phyloP scores from a whole-genome alignment of 2,113 vertebrate genomes.

The Abramis brama region DNA sequence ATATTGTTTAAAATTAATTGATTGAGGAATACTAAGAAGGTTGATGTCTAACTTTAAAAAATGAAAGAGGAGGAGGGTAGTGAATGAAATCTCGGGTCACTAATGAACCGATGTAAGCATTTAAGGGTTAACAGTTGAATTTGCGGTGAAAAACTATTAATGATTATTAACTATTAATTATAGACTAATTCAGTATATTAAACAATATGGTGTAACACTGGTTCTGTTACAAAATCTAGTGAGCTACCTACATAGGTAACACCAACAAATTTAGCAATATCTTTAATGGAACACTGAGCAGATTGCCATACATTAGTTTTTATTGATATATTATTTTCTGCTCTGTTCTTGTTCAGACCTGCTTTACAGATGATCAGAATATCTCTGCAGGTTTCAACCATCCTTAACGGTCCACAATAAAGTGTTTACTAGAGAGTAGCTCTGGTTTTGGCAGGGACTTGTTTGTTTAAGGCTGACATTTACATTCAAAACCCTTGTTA shows the following conservation, averaged over 20 bases:
- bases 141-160: no score
- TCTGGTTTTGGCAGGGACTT: constrained; percentile 4
- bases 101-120: no score
- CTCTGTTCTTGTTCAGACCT: constrained; percentile 28
- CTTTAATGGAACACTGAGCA: background rate
- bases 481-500: background rate
- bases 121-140: no score
- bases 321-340: background rate
- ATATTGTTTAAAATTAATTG: no score
- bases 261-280: background rate
- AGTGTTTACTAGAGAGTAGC: constrained; percentile 21
- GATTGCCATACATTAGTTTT: background rate
- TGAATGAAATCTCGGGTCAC: no score
- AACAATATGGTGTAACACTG: background rate
- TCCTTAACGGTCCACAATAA: constrained; percentile 48
- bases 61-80: no score
- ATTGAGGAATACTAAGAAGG: no score
- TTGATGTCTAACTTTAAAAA: no score
- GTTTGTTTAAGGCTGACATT: constrained; percentile 34
- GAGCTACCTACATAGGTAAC: background rate
- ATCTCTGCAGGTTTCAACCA: constrained; percentile 47
- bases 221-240: background rate
- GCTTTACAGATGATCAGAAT: constrained; percentile 50
- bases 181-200: background rate
- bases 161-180: no score